Evolutionary conservation across 2,113 vertebrate genomes (phyloP).

Genomic region (Cyprinodon tularosa): DNA sequence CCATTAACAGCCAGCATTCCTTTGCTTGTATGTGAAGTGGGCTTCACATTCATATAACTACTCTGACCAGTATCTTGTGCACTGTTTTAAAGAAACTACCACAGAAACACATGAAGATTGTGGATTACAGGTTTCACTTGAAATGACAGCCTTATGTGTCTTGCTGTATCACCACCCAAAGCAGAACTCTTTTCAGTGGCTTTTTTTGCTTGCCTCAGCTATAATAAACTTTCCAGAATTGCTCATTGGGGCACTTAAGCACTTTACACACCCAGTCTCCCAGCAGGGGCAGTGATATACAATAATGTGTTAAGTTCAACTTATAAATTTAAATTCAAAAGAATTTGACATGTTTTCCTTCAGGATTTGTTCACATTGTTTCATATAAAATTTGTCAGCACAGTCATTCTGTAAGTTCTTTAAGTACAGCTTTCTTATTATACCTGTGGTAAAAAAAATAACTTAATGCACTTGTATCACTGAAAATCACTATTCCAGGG

Average conservation of each 20-base stretch:
- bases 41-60: not conserved
- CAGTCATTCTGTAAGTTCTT: conserved; percentile 37
- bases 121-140: conserved; percentile 11
- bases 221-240: conserved; percentile 39
- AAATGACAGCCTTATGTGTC: conserved; percentile 13
- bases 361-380: conserved; percentile 25
- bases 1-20: not conserved
- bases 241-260: conserved; percentile 24
- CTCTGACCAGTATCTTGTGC: not conserved
- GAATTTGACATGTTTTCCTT: conserved; percentile 7
- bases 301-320: conserved; percentile 17
- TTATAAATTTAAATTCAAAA: conserved; percentile 19
- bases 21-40: not conserved
- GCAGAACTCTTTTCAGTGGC: conserved; percentile 4
- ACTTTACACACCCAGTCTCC: conserved; percentile 13
- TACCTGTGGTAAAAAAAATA: conserved; percentile 40
- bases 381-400: conserved; percentile 21
- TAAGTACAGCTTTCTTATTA: conserved; percentile 49
- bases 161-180: conserved; percentile 15
- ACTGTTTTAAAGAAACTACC: not conserved
- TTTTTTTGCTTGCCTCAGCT: conserved; percentile 13
- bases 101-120: conserved; percentile 1
- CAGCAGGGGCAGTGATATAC: conserved; percentile 4
- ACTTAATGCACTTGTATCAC: conserved; percentile 39
- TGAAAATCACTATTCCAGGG: conserved; percentile 36